Evolutionary conservation across 1,140 invertebrate genomes (phyloP).

Genomic region (Scaptomyza graminum): DNA sequence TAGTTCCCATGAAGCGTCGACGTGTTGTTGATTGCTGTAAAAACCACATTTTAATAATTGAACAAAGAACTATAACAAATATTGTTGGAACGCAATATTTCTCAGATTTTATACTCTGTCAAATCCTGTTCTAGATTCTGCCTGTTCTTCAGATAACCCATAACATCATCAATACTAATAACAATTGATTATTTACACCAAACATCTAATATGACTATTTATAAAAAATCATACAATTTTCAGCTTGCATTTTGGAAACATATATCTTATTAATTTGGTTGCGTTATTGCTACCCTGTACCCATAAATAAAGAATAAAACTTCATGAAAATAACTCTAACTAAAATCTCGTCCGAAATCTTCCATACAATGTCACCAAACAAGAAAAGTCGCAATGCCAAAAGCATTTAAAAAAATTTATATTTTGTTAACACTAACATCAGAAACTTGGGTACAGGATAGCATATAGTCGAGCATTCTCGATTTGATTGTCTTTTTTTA

Average conservation of each 20-base stretch:
- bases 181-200: constrained; percentile 1
- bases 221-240: constrained; percentile 1
- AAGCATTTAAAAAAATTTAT: too few species aligned
- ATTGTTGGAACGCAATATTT: background rate
- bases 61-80: background rate
- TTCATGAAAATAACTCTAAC: too few species aligned
- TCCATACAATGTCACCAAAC: too few species aligned
- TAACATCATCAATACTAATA: background rate
- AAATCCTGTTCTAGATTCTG: too few species aligned
- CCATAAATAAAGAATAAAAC: background rate
- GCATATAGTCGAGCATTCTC: constrained; percentile 41
- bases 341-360: too few species aligned
- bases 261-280: background rate
- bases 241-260: constrained; percentile 2
- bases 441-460: constrained; percentile 22
- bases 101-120: background rate
- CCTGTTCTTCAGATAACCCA: background rate
- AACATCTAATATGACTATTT: constrained; percentile 1
- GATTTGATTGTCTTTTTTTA: constrained; percentile 56
- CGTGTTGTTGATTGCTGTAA: background rate
- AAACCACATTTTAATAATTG: background rate
- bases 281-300: background rate
- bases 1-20: background rate
- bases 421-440: background rate
- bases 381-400: too few species aligned